Evolutionary conservation across 2,113 vertebrate species (phyloP).

Genomic region (Chlamydotis undulata): DNA sequence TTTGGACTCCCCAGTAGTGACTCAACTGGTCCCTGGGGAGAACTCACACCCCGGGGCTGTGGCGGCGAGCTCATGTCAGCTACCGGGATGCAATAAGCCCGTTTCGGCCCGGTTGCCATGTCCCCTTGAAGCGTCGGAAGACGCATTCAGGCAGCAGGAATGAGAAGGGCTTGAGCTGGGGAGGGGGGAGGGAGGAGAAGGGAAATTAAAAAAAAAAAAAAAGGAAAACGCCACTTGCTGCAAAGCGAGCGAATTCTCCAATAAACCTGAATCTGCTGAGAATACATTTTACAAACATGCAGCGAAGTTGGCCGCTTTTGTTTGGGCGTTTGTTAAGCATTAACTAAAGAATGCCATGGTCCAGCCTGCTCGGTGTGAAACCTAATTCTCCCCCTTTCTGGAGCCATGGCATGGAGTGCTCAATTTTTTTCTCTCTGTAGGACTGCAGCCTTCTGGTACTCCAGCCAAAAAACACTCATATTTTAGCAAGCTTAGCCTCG

Average conservation of each 20-base stretch:
- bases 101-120: constrained; percentile 66
- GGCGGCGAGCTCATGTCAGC: fast-evolving
- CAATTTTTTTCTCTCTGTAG: constrained; percentile 87
- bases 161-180: constrained; percentile 52
- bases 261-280: constrained; percentile 83
- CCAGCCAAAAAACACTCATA: constrained; percentile 85
- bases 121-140: constrained; percentile 36
- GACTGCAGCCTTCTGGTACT: constrained; percentile 82
- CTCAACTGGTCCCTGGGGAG: not conserved
- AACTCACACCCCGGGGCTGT: fast-evolving
- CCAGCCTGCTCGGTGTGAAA: constrained; percentile 85
- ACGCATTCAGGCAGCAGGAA: constrained; percentile 72
- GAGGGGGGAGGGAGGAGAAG: constrained; percentile 23
- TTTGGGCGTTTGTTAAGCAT: constrained; percentile 86
- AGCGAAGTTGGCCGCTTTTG: constrained; percentile 83
- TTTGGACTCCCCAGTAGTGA: not conserved
- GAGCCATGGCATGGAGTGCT: constrained; percentile 86
- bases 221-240: constrained; percentile 53
- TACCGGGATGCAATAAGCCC: constrained; percentile 22
- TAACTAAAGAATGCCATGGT: constrained; percentile 87
- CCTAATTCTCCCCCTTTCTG: constrained; percentile 87
- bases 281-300: constrained; percentile 85
- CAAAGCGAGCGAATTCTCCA: constrained; percentile 67
- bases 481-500: constrained; percentile 83
- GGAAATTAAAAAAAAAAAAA: constrained; percentile 52